A percentile compares a stretch with the other conserved stretches of the same genome.
Conservation (phyloP, 2,113 vertebrate genomes). For the Ictidomys tridecemlineatus region DNA sequence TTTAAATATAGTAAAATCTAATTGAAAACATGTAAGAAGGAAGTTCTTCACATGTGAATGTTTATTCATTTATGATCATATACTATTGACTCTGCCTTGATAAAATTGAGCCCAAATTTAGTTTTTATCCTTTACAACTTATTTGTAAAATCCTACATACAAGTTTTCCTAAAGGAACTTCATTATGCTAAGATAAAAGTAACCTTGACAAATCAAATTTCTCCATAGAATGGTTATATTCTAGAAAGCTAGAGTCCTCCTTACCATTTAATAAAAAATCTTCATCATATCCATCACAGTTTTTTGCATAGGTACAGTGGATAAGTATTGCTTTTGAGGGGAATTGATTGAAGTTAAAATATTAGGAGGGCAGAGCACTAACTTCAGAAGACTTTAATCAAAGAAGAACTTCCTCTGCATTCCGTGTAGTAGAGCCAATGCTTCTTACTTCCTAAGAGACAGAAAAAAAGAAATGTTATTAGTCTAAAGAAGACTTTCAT, state of each 20-base stretch:
- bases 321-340: neutral
- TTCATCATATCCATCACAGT: neutral
- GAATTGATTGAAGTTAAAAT: neutral
- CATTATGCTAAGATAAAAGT: neutral
- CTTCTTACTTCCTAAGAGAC: neutral
- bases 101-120: neutral
- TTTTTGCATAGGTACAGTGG: neutral
- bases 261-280: neutral
- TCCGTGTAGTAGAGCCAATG: neutral
- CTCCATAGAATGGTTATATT: neutral
- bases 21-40: constrained; percentile 5
- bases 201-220: neutral
- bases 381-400: neutral
- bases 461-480: neutral
- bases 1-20: constrained; percentile 42
- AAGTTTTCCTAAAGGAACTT: neutral
- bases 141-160: neutral
- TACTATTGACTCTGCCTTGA: constrained; percentile 29
- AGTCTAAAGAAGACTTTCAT: neutral
- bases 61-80: neutral
- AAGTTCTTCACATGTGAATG: constrained; percentile 17
- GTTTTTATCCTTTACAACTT: neutral
- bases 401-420: neutral
- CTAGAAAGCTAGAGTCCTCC: neutral
- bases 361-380: neutral